Evolutionary conservation across 2,888 invertebrate genomes (phyloP).

Genomic region (Serripes groenlandicus): DNA sequence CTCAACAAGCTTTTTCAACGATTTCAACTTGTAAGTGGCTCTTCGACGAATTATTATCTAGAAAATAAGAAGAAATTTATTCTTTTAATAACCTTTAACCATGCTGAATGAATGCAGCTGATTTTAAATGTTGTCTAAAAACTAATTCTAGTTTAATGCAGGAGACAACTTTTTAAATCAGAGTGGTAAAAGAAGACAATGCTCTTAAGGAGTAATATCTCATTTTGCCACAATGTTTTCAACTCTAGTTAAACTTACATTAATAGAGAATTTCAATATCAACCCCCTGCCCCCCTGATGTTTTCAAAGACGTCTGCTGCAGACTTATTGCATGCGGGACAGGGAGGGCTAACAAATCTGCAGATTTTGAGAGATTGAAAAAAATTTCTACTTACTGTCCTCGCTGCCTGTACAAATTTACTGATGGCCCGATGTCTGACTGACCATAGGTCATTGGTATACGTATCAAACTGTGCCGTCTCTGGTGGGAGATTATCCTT

Average conservation of each 20-base stretch:
- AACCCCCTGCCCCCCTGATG: too few relatives aligned
- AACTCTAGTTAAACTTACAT: too few relatives aligned
- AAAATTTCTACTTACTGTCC: slow-evolving; percentile 76
- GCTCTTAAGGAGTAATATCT: not conserved
- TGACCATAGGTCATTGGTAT: slow-evolving; percentile 85
- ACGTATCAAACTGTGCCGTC: slow-evolving; percentile 83
- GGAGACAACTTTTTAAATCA: not conserved
- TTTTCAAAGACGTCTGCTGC: not conserved
- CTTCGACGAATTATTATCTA: slow-evolving; percentile 82
- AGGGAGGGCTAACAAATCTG: not conserved
- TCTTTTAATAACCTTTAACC: not conserved
- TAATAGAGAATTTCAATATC: too few relatives aligned
- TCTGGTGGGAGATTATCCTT: slow-evolving; percentile 73
- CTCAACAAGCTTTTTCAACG: slow-evolving; percentile 73
- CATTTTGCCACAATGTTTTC: not conserved
- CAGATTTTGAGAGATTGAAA: too few relatives aligned
- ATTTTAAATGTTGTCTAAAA: not conserved
- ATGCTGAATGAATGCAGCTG: too few relatives aligned
- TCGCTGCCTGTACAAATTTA: slow-evolving; percentile 85
- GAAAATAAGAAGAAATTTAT: slow-evolving; percentile 6
- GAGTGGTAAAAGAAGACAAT: not conserved
- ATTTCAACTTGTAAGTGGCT: slow-evolving; percentile 76
- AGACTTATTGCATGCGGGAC: not conserved
- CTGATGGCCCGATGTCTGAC: slow-evolving; percentile 78
- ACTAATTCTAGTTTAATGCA: not conserved